Base-by-base conservation (phyloP, 2,797 vertebrate genomes). In the Sternarchorhynchus goeldii region DNA sequence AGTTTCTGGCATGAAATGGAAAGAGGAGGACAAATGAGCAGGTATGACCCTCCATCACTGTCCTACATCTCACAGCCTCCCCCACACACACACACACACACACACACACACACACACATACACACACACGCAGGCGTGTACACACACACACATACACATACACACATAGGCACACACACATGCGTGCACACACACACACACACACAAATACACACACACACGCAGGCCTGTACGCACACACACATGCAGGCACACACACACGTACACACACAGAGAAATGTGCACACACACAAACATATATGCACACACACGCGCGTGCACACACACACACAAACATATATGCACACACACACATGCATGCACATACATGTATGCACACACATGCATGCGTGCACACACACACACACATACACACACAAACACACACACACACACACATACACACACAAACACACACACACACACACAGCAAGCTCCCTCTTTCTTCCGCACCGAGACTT, bases 1-100 rank as follows among this genome's bases (percentile, higher is more conserved):
- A 89, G 86, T 84, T 74, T 75, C 89, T 91, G 93, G 90, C 91
- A 92, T 84, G 89, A 93, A 93, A 94, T 93, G 93, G 92, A 93
- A 92, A 92, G 90, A 89, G 77, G 81, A 85, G 73, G 83, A 87
- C 81, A 85, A 82, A 84, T 21, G 78, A 85, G 89, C 91, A 94
- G 93, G 93, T 93, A 94, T 90, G 87, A 83, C 75, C 77, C 82
- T 65, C 87, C 79, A 84, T 77, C 56, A 73, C 0, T 77, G 32
- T 86, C 85, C 84, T 84, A 60, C 20, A 16, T 84, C 76, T 69
- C 70, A 81, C 79, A 74, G 55, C 66, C 77, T 55, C 45, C 69
- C 58, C 36, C 69, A 17, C 41, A 29, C 45, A 8, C 70, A 31
- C 70, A 69, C 39, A 73, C 58, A 59, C 34, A 41, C 71, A 63